These are phyloP conservation scores for Seira musarum DNA, from an alignment of 2,888 invertebrate genomes.

Conservation along the genomic window DNA sequence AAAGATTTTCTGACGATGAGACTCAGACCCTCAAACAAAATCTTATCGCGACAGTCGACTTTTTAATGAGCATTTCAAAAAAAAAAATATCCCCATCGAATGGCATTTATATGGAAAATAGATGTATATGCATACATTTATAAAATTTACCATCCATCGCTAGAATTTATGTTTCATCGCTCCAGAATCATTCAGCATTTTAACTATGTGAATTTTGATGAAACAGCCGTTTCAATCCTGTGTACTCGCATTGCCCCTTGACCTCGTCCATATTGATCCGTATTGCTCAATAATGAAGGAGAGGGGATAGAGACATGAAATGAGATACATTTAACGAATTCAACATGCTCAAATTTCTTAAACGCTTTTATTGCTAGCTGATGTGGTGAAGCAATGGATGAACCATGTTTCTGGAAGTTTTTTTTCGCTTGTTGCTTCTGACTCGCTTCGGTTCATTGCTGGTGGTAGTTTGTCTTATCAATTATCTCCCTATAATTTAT, in stretches of 20 bases:
- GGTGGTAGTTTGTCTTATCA: conserved; percentile 22
- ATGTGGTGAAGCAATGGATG: conserved; percentile 3
- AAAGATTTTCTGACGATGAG: no score
- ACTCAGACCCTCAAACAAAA: no score
- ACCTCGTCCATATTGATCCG: conserved; percentile 59
- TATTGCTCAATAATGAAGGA: conserved; percentile 44
- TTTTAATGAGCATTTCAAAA: no score
- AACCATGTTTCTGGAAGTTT: conserved; percentile 10
- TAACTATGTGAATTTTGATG: conserved; percentile 42
- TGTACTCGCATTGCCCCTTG: conserved; percentile 55
- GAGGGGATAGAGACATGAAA: conserved; percentile 22
- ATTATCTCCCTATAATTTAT: conserved; percentile 35
- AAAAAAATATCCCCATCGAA: no score
- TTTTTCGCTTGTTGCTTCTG: conserved; percentile 16
- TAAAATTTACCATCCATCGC: no score
- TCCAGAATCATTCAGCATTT: no score
- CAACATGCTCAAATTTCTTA: no score
- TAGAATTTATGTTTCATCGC: no score
- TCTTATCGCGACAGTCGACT: no score
- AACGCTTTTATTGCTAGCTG: neutral
- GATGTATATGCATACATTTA: no score
- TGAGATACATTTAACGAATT: conserved; percentile 26
- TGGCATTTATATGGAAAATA: no score
- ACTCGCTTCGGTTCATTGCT: neutral
- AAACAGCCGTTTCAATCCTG: conserved; percentile 38